Evolutionary conservation across 1,140 invertebrate species (phyloP).

Genomic region (Anthonomus grandis): DNA sequence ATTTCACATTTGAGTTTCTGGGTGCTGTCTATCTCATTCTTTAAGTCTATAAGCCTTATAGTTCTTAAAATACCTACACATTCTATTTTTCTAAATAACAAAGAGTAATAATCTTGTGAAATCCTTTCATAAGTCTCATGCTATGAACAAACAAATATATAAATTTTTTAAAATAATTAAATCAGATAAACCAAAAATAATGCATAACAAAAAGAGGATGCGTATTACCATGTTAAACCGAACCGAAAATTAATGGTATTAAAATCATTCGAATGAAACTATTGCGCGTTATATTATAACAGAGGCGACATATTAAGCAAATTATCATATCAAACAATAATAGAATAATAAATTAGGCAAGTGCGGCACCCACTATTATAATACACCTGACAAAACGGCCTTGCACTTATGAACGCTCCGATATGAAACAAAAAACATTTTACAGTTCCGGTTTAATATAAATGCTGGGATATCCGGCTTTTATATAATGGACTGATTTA

Average conservation of each 20-base stretch:
- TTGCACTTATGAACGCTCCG: conserved; percentile 24
- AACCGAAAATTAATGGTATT: conserved; percentile 19
- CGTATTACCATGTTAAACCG: conserved; percentile 9
- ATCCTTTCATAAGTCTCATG: not conserved
- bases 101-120: not conserved
- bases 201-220: conserved; percentile 12
- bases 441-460: conserved; percentile 27
- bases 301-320: conserved; percentile 20
- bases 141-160: not conserved
- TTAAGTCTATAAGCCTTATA: too few species aligned
- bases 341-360: conserved; percentile 18
- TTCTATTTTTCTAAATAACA: too few species aligned
- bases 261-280: conserved; percentile 24
- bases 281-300: conserved; percentile 23
- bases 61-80: too few species aligned
- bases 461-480: conserved; percentile 31
- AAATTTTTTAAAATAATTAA: not conserved
- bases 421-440: conserved; percentile 33
- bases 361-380: conserved; percentile 22
- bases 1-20: too few species aligned
- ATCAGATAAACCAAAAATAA: conserved; percentile 11
- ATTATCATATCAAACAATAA: conserved; percentile 34
- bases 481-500: conserved; percentile 33
- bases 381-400: conserved; percentile 27
- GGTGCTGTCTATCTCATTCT: too few species aligned